Conservation (phyloP, 2,797 vertebrate genomes). For the Pipistrellus nathusii region DNA sequence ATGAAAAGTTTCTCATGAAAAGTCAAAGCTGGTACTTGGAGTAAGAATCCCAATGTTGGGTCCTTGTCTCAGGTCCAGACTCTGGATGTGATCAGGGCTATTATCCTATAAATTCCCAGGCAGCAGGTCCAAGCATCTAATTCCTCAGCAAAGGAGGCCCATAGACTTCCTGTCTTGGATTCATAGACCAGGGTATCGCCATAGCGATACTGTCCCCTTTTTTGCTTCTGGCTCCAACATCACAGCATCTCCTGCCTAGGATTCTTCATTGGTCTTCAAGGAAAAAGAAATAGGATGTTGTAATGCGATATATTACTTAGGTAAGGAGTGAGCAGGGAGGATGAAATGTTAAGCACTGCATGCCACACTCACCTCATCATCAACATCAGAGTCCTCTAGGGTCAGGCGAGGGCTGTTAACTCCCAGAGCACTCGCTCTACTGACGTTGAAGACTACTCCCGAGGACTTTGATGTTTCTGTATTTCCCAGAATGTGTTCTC, state of each 20-base stretch:
- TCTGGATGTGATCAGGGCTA: neutral
- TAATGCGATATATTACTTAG: neutral
- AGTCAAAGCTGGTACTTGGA: neutral
- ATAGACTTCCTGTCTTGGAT: constrained; percentile 94
- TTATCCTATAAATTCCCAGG: neutral
- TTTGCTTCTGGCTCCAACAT: constrained; percentile 74
- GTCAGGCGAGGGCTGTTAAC: neutral
- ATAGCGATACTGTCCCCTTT: constrained; percentile 87
- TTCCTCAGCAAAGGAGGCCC: constrained; percentile 58
- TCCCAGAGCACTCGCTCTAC: neutral
- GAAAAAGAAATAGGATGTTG: neutral
- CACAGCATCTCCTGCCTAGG: constrained; percentile 89
- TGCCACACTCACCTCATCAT: constrained; percentile 92
- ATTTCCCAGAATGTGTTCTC: no score
- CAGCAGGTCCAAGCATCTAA: neutral
- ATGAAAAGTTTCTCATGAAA: neutral
- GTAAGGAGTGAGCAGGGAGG: neutral
- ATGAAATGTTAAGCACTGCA: neutral
- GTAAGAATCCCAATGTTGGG: neutral
- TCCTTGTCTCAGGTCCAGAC: no score
- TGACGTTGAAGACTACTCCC: no score
- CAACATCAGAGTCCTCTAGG: constrained; percentile 88
- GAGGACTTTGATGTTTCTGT: rapidly evolving
- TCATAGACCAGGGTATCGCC: constrained; percentile 88
- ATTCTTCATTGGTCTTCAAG: constrained; percentile 92